A percentile compares a stretch with the other conserved stretches of the same genome.
These are phyloP conservation scores for Coenonympha glycerion DNA, from an alignment of 2,888 invertebrate species.

Conservation along the genomic window DNA sequence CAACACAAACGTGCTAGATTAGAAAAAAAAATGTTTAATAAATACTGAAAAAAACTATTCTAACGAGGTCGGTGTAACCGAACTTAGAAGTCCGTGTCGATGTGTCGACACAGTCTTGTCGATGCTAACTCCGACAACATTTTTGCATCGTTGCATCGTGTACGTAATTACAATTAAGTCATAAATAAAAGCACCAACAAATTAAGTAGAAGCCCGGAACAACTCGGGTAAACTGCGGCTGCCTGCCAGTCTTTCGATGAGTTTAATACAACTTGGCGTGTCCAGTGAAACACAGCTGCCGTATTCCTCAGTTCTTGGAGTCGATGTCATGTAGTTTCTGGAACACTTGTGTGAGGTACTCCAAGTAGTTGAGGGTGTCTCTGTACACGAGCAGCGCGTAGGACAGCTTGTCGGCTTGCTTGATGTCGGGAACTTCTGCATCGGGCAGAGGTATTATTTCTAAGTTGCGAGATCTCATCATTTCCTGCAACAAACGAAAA, in stretches of 20 bases:
- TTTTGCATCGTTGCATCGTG: conserved; percentile 27
- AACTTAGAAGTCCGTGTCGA: neutral
- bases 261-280: conserved; percentile 32
- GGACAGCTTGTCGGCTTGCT: conserved; percentile 37
- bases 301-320: conserved; percentile 35
- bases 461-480: conserved; percentile 54
- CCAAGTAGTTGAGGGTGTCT: conserved; percentile 61
- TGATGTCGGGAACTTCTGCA: conserved; percentile 49
- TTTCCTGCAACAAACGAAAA: conserved; percentile 43
- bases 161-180: conserved; percentile 26
- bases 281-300: conserved; percentile 40
- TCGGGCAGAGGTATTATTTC: conserved; percentile 46
- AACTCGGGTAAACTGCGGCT: conserved; percentile 12
- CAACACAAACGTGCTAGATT: conserved; percentile 5
- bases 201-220: conserved; percentile 32
- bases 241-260: conserved; percentile 22
- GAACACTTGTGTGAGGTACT: conserved; percentile 58
- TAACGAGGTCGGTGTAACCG: neutral
- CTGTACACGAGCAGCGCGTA: conserved; percentile 52
- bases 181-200: conserved; percentile 34
- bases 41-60: conserved; percentile 10
- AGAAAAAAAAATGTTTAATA: conserved; percentile 7
- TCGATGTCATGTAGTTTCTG: conserved; percentile 45
- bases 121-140: neutral
- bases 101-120: conserved; percentile 14